A percentile compares a stretch with the other conserved stretches of the same genome.
phyloP scores from a whole-genome alignment of 1,140 invertebrate genomes.

The Micrasema longulum region DNA sequence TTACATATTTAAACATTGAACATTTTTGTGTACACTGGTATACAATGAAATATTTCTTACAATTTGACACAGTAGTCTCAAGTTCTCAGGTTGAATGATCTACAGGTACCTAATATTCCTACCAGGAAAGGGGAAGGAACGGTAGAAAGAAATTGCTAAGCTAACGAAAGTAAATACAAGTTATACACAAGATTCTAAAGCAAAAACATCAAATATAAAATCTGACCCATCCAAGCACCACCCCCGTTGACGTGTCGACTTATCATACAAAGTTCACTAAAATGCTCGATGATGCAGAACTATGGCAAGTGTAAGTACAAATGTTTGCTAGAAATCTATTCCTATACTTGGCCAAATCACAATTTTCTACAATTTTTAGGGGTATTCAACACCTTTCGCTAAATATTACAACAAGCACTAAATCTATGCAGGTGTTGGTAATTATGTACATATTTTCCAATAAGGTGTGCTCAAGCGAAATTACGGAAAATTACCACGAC shows the following conservation, averaged over 20 bases:
- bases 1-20: no score
- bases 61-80: constrained; percentile 2
- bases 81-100: constrained; percentile 16
- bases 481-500: not conserved
- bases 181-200: constrained; percentile 47
- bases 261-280: constrained; percentile 22
- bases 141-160: constrained; percentile 51
- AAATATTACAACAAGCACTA: constrained; percentile 54
- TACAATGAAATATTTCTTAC: no score
- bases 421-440: constrained; percentile 45
- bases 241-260: constrained; percentile 21
- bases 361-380: constrained; percentile 41
- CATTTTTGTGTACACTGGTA: no score
- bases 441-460: constrained; percentile 44
- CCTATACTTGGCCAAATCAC: constrained; percentile 28
- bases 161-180: constrained; percentile 49
- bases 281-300: constrained; percentile 40
- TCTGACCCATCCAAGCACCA: constrained; percentile 54
- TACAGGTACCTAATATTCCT: constrained; percentile 36
- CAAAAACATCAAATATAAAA: constrained; percentile 49
- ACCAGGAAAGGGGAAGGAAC: constrained; percentile 42
- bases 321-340: constrained; percentile 29
- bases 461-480: not conserved
- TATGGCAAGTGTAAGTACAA: constrained; percentile 34
- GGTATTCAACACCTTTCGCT: constrained; percentile 48